A percentile compares a stretch with the other conserved stretches of the same genome.
Conservation (phyloP, 2,797 vertebrate species). For the Echiichthys vipera region DNA sequence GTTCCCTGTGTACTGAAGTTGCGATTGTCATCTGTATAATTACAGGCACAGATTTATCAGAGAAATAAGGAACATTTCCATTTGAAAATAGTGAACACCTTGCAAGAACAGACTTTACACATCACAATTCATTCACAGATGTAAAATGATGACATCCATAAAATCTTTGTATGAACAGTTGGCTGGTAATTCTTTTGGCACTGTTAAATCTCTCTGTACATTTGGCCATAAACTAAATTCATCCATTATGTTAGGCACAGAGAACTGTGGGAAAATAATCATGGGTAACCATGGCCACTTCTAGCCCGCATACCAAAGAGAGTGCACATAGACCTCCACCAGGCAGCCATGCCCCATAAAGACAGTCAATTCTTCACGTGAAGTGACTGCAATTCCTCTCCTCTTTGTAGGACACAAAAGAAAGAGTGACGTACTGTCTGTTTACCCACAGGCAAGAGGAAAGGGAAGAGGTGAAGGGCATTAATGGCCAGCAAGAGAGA, state of each 20-base stretch:
- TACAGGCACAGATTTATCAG: background rate
- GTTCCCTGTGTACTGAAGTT: constrained; percentile 1
- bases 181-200: constrained; percentile 22
- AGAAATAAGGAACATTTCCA: background rate
- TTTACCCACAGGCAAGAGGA: constrained; percentile 54
- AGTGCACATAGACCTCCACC: constrained; percentile 41
- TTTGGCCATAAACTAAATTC: constrained; percentile 62
- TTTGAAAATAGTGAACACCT: constrained; percentile 11
- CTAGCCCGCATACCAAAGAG: constrained; percentile 44
- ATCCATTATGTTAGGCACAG: constrained; percentile 55
- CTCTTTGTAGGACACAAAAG: constrained; percentile 63
- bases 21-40: constrained; percentile 14
- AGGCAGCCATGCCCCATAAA: constrained; percentile 66
- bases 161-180: constrained; percentile 20
- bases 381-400: constrained; percentile 70
- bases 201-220: constrained; percentile 46
- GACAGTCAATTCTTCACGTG: constrained; percentile 69
- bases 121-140: background rate
- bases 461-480: constrained; percentile 37
- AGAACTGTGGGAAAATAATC: constrained; percentile 77
- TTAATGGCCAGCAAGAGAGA: constrained; percentile 35
- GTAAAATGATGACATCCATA: constrained; percentile 38
- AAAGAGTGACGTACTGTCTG: constrained; percentile 59
- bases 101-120: background rate
- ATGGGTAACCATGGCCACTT: constrained; percentile 77